Base-by-base conservation (phyloP, 2,113 vertebrate genomes). In the Corapipo altera region DNA sequence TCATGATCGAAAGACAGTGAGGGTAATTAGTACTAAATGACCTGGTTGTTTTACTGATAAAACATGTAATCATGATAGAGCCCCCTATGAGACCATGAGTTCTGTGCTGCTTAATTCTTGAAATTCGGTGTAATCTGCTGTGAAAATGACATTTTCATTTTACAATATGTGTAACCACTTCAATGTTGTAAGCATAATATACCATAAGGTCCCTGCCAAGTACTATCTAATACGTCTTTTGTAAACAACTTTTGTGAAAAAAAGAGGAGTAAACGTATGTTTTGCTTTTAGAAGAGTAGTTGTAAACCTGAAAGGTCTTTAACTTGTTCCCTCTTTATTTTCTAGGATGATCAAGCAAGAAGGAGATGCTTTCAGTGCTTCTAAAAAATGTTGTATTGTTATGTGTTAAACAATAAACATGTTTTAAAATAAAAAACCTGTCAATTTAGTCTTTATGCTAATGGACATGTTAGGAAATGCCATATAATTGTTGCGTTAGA, bases 321-420 rank as follows among this genome's bases (percentile, higher is more conserved):
- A 72, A 94, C 33, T 74, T 84, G 8, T 88, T 91, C 33, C 12
- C 9, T 86, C 52, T 85, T 94, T 95, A 32, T 93, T 85, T 96
- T 91, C 55, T 91, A 91, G 88, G 91, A 41, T 35, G n/a, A 61
- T 85, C 35, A 58, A 73, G 64, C 73, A 62, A 81, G 62, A 17
- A 94, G 71, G 54, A 77, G 46, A 70, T 69, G 18, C 61, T 85
- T 88, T 72, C 35, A 85, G 35, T 51, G 15, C 55, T 79, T 88
- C 55, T 88, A 54, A 62, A 59, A 71, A 73, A 58, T 62, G 13
- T 57, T 78, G 61, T 43, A 32, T 44, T 88, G 39, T 37, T 78
- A 26, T 9, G 32, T 79, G 15, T 55, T 76, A 62, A 88, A 70
- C 30, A 89, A 62, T 96, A 93, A 95, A 90, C 35, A 23, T 52